These are phyloP conservation scores for Pycnonotus jocosus DNA, from an alignment of 2,113 vertebrate species.

Conservation along the genomic window DNA sequence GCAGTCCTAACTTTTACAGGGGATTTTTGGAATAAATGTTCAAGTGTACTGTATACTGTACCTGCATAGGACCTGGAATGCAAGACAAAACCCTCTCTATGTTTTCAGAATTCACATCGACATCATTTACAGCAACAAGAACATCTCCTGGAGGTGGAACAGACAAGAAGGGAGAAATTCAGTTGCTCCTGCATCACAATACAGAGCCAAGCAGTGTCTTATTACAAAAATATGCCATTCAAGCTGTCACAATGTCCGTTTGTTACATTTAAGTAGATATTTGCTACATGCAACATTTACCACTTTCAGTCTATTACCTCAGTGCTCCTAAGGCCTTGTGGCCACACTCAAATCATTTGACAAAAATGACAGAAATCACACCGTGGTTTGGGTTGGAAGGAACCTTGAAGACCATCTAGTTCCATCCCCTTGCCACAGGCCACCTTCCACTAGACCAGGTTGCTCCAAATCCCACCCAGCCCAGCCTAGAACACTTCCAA, in stretches of 20 bases:
- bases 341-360: not conserved
- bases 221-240: not conserved
- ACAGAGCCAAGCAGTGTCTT: not conserved
- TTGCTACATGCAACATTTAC: not conserved
- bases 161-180: not conserved
- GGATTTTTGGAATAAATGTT: not conserved
- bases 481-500: not conserved
- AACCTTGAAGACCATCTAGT: not conserved
- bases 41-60: conserved; percentile 32
- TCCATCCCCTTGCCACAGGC: not conserved
- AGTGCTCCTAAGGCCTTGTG: not conserved
- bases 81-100: conserved; percentile 94
- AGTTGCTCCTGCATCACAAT: not conserved
- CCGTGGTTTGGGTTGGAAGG: not conserved
- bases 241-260: not conserved
- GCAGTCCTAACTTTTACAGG: not conserved
- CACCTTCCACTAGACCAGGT: not conserved
- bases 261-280: not conserved
- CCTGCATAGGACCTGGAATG: conserved; percentile 92
- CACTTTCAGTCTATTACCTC: not conserved
- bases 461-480: not conserved
- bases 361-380: not conserved
- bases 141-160: conserved; percentile 80
- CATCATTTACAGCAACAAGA: conserved; percentile 91
- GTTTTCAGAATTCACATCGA: conserved; percentile 92